Conservation (phyloP, 2,888 invertebrate species). For the Andrena flavipes region DNA sequence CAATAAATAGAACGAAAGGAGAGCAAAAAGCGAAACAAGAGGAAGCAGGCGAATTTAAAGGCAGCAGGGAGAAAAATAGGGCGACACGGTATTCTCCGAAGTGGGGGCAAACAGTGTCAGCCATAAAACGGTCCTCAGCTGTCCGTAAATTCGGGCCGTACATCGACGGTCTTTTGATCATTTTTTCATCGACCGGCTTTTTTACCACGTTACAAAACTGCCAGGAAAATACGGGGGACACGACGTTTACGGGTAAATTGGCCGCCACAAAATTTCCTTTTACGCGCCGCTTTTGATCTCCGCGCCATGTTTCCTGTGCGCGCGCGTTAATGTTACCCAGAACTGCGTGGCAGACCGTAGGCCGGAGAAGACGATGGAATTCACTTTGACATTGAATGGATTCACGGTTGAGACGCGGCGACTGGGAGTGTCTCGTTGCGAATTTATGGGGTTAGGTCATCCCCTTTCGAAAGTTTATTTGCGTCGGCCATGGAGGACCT, state of each 20-base stretch:
- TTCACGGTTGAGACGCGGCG: slow-evolving; percentile 74
- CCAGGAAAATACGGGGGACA: slow-evolving; percentile 26
- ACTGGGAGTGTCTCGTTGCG: slow-evolving; percentile 76
- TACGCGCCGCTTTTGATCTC: slow-evolving; percentile 48
- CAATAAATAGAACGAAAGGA: not conserved
- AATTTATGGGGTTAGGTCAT: slow-evolving; percentile 80
- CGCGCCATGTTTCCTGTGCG: slow-evolving; percentile 43
- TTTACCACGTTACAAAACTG: slow-evolving; percentile 8
- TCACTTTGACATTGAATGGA: slow-evolving; percentile 76
- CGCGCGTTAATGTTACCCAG: not conserved
- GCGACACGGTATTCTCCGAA: slow-evolving; percentile 19
- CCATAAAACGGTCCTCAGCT: not conserved
- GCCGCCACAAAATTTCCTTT: slow-evolving; percentile 45
- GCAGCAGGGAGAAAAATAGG: not conserved
- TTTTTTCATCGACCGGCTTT: slow-evolving; percentile 23
- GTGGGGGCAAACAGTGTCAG: not conserved
- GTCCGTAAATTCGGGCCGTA: slow-evolving; percentile 27
- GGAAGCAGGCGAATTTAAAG: not conserved
- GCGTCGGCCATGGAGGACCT: slow-evolving; percentile 50
- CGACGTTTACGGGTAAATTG: slow-evolving; percentile 53
- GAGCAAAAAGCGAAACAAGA: not conserved
- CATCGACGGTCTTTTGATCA: slow-evolving; percentile 5
- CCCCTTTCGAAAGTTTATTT: slow-evolving; percentile 73
- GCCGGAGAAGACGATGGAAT: slow-evolving; percentile 58
- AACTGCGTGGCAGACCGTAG: not conserved